phyloP scores from a whole-genome alignment of 2,888 invertebrate genomes.

The Therioaphis trifolii region DNA sequence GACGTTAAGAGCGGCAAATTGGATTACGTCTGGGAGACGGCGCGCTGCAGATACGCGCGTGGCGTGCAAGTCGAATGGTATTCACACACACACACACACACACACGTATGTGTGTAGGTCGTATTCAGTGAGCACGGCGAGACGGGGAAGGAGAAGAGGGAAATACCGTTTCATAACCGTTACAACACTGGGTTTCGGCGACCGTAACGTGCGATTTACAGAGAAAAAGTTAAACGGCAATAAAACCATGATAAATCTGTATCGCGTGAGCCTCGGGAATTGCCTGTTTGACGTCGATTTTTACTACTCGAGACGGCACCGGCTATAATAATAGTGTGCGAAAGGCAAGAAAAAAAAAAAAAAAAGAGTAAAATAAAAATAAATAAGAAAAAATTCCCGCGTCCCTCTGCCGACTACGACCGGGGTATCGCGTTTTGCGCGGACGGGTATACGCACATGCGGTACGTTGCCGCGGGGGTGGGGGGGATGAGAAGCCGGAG shows the following conservation, averaged over 20 bases:
- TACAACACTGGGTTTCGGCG: background rate
- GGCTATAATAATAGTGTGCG: background rate
- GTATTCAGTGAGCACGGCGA: too few species aligned
- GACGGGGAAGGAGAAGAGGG: background rate
- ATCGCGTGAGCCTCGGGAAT: background rate
- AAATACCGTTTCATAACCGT: background rate
- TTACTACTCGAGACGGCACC: background rate
- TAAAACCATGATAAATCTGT: conserved; percentile 31
- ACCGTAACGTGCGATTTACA: conserved; percentile 4
- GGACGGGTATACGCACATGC: too few species aligned
- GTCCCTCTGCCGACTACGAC: too few species aligned
- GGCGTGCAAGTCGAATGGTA: background rate
- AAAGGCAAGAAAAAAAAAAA: background rate
- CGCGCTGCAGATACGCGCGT: background rate
- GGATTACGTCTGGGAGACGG: conserved; percentile 27
- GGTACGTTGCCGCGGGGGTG: too few species aligned
- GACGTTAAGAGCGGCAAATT: conserved; percentile 11
- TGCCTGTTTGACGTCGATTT: conserved; percentile 3
- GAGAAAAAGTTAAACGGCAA: conserved; percentile 32
- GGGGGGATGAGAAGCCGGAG: too few species aligned
- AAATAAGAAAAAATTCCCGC: conserved; percentile 8
- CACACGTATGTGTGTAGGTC: background rate
- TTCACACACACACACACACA: background rate
- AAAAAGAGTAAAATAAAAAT: background rate
- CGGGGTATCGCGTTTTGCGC: background rate